These are phyloP conservation scores for Psix sp. DNA, from an alignment of 1,140 invertebrate genomes.

Conservation along the genomic window DNA sequence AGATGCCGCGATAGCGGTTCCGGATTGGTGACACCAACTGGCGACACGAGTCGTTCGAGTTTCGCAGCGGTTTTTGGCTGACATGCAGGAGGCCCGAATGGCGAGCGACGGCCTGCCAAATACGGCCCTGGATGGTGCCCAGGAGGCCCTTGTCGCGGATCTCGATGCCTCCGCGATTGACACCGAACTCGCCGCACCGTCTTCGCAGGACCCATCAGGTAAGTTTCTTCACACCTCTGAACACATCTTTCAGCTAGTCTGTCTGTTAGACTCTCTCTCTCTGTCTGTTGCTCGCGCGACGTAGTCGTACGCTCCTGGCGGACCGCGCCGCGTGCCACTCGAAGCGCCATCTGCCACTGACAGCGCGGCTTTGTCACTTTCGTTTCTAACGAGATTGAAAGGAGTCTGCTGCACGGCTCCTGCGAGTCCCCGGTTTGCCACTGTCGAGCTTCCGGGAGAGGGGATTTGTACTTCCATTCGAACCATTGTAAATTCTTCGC, in stretches of 20 bases:
- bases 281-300: conserved; percentile 2
- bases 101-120: conserved; percentile 55
- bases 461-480: too few species aligned
- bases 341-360: conserved; percentile 26
- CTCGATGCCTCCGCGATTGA: too few species aligned
- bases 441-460: too few species aligned
- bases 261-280: too few species aligned
- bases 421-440: too few species aligned
- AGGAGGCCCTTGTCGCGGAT: conserved; percentile 53
- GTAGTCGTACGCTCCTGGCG: conserved; percentile 4
- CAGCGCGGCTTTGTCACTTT: conserved; percentile 19
- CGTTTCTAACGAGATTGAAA: conserved; percentile 29
- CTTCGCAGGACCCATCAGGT: conserved; percentile 26
- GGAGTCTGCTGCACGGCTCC: too few species aligned
- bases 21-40: too few species aligned
- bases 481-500: too few species aligned
- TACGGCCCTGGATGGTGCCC: conserved; percentile 36
- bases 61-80: conserved; percentile 50
- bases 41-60: background rate
- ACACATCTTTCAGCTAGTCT: background rate
- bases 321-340: conserved; percentile 2
- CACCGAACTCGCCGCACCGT: conserved; percentile 35
- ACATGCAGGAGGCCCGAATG: conserved; percentile 71
- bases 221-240: conserved; percentile 1
- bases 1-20: conserved; percentile 37